Base-by-base conservation (phyloP, 1,140 invertebrate genomes). In the Drosophila dunni region DNA sequence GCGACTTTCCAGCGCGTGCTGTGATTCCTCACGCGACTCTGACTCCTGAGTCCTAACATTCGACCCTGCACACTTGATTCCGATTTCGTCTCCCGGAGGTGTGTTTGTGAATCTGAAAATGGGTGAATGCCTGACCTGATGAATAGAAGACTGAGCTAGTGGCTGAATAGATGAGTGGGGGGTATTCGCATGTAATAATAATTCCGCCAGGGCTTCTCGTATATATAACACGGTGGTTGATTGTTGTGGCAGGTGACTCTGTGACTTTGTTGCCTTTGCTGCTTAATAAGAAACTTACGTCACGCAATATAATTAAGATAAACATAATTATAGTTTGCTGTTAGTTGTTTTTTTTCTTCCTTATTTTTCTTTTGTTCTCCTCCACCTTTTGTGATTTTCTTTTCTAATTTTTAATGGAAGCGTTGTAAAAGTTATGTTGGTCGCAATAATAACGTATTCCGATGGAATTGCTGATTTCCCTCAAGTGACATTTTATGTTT, bases 261-360 rank as follows among this genome's bases (percentile, higher is more conserved):
- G 79, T 81, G 70, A 81, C 81, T 85, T 85, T 85, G 81, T 70
- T 70, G 72, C 71, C 44, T 56, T 77, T 66, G 79, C 75, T 71
- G 83, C 74, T 89, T 89, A 88, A 89, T 89, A 89, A 78, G 84
- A 84, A 89, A 90, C 85, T 72, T 84, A 80, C 80, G 71, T 89
- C 84, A 89, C 84, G 84, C 84, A 90, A 89, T 89, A 89, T 89
- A 89, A 89, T 89, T 89, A 89, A 89, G 84, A 89, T 89, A 89
- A 89, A 89, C 84, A 89, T 89, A 89, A 89, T 89, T 89, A 89
- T 89, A 84, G 84, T 88, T 89, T 63, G 79, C 68, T 67, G 82
- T 76, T 81, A 65, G 82, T 66, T 84, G 56, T 78, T 83, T 42
- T 78, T 75, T 79, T 71, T 71, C 3, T 29, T 29, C 6, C 24